A percentile compares a stretch with the other conserved stretches of the same genome.
Evolutionary conservation across 37 sponge, comb jelly and placozoan genomes (phyloP).

Genomic region (Oopsacas minuta): DNA sequence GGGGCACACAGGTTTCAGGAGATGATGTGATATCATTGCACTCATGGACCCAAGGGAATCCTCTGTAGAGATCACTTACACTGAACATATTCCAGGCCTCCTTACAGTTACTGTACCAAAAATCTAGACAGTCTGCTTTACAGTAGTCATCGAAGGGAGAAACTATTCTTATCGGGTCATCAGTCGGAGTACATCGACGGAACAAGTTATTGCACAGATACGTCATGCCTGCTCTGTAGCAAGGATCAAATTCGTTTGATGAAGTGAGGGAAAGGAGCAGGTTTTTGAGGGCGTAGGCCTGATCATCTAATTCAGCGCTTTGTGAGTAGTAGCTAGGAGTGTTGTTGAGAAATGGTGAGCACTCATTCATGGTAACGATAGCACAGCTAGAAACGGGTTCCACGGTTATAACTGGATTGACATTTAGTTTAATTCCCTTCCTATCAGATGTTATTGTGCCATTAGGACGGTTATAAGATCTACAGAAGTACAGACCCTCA

Average conservation of each 20-base stretch:
- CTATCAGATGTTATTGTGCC: not conserved
- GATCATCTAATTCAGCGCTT: not conserved
- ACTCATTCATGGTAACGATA: not conserved
- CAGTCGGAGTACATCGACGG: not conserved
- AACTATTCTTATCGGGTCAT: not conserved
- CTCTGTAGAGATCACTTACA: not conserved
- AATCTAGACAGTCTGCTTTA: not conserved
- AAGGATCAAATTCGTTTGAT: not conserved
- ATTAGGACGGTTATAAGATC: not conserved
- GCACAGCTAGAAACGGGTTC: not conserved
- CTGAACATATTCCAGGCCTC: not conserved
- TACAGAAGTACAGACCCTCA: not conserved
- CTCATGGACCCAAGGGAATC: not conserved
- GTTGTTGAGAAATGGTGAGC: not conserved
- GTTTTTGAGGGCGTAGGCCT: not conserved
- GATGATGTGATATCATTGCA: not conserved
- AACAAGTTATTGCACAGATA: not conserved
- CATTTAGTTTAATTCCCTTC: not conserved
- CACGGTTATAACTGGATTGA: not conserved
- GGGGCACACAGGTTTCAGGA: not conserved
- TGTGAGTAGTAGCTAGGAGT: not conserved
- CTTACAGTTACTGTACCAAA: not conserved
- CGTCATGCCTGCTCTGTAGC: slow-evolving; percentile 3
- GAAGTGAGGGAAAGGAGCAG: not conserved
- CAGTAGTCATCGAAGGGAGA: not conserved